Evolutionary conservation across 2,797 vertebrate species (phyloP), one percentile per base, ranked within the genome.

Genomic region (Hemibagrus guttatus): DNA sequence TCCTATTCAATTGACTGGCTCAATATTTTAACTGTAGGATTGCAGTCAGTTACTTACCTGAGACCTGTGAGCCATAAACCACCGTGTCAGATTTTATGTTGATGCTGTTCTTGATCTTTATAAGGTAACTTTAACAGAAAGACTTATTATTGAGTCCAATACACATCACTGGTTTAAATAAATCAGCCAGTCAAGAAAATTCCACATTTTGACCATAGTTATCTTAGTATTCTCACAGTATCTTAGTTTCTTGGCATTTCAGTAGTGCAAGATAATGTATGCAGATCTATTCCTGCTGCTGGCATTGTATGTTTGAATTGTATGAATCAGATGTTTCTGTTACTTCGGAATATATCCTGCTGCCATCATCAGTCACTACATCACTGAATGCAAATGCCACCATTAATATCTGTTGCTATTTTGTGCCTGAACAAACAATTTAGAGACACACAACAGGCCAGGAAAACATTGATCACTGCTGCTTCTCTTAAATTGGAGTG

Each of bases 291-390:
- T 58, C 31, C 0, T 58, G 3, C n/a, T 21, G n/a, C 74, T 56
- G 72, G 6, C 28, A 6, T n/a, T n/a, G n/a, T 76, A 46, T 35
- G 35, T 0, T 52, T 49, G n/a, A 26, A 75, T n/a, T 52, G 49
- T 52, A 75, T n/a, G n/a, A 75, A 75, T 75, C 54, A 14, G 54
- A 59, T 59, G 28, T 78, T 78, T 78, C 54, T 21, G 28, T 58
- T 4, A 78, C 39, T 56, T 78, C 52, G 35, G 2, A 54, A 52
- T 19, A 31, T 1, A 56, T 76, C 52, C n/a, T 54, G 14, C 14
- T 76, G 46, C 52, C n/a, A 21, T 28, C 74, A 54, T 16, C 49
- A 56, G 74, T 59, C 76, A 79, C 49, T 58, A 21, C 5, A 5
- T 56, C n/a, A 19, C 16, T 54, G 11, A 23, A 71, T 19, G 12